Percentiles rank a stretch among this genome's conserved stretches.
Conservation (phyloP, 2,113 vertebrate genomes). For the Paralichthys olivaceus region DNA sequence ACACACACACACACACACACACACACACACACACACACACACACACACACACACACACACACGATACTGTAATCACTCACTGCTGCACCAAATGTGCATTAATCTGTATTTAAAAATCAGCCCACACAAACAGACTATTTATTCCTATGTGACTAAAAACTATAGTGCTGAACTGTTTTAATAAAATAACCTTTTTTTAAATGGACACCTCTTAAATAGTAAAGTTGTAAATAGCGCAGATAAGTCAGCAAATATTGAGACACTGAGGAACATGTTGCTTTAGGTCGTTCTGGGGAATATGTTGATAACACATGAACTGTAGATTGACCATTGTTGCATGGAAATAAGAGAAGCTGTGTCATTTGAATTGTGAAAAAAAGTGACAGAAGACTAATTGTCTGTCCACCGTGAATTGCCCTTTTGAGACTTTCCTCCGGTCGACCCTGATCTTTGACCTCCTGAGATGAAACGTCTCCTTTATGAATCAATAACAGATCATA, state of each 20-base stretch:
- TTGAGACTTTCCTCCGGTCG: not conserved
- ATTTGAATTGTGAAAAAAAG: not conserved
- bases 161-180: not conserved
- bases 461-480: slow-evolving; percentile 11
- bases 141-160: not conserved
- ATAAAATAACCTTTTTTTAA: no score
- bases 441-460: slow-evolving; percentile 32
- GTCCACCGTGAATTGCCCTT: not conserved
- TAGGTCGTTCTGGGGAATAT: no score
- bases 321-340: no score
- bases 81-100: not conserved
- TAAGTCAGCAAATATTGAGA: no score
- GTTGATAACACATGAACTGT: no score
- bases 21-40: no score
- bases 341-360: no score
- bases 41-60: not conserved
- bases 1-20: no score
- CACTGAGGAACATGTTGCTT: no score
- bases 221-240: no score
- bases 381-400: not conserved
- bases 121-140: not conserved
- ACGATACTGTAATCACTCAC: not conserved
- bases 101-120: not conserved
- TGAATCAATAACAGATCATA: slow-evolving; percentile 26
- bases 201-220: not conserved